These are phyloP conservation scores for Pelagia noctiluca DNA, from an alignment of 30 jellyfish, hydroid and myxozoan species.

Conservation along the genomic window DNA sequence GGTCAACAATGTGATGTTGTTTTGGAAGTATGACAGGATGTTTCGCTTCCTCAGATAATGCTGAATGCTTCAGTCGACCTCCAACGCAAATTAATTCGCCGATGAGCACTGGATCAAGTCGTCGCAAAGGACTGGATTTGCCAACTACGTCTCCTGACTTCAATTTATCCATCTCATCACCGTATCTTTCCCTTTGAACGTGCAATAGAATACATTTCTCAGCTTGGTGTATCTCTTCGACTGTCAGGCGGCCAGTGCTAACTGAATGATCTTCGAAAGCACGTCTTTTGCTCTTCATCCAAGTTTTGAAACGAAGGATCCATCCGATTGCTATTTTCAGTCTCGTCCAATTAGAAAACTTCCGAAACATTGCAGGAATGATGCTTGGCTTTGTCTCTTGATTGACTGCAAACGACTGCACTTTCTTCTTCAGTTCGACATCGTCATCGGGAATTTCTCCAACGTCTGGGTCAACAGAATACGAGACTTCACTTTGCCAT, in stretches of 20 bases:
- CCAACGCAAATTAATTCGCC: no score
- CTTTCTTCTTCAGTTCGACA: slow-evolving; percentile 9
- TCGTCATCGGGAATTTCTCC: slow-evolving; percentile 35
- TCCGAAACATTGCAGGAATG: neutral
- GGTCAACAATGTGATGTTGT: slow-evolving; percentile 22
- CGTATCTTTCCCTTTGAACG: no score
- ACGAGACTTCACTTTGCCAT: slow-evolving; percentile 11
- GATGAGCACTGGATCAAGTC: no score
- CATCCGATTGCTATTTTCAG: no score
- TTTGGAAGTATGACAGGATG: slow-evolving; percentile 47
- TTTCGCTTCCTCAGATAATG: slow-evolving; percentile 2
- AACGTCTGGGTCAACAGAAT: neutral
- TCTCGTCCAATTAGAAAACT: no score
- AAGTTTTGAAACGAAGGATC: no score
- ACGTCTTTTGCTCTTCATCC: neutral
- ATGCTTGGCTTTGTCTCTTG: neutral
- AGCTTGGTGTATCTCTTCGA: no score
- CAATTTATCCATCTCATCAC: no score
- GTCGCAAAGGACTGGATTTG: no score
- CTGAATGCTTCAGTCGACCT: no score
- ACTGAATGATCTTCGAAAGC: neutral
- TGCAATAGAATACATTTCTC: no score
- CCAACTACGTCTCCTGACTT: no score
- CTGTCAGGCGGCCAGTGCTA: neutral
- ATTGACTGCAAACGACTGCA: slow-evolving; percentile 1